Evolutionary conservation across 2,888 invertebrate species (phyloP).

Genomic region (Galeopsomyia nigrocyanea): DNA sequence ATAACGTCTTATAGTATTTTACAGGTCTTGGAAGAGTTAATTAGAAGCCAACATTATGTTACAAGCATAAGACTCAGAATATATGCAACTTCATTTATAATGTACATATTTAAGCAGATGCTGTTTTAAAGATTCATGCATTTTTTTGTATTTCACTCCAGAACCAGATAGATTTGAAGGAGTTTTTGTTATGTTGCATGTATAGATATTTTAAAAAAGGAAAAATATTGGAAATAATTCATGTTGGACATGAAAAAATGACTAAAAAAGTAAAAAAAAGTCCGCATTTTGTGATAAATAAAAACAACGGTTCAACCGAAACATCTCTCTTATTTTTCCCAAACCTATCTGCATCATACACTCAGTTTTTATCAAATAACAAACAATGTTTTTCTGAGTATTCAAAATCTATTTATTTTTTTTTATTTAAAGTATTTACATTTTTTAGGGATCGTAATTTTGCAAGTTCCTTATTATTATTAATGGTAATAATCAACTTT

Average conservation of each 20-base stretch:
- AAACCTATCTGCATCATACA: conserved; percentile 41
- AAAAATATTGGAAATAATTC: not conserved
- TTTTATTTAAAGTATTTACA: too few relatives aligned
- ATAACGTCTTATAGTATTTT: conserved; percentile 48
- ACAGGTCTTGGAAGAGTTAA: conserved; percentile 59
- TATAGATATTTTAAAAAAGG: not conserved
- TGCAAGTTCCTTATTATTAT: too few relatives aligned
- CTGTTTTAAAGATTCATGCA: conserved; percentile 31
- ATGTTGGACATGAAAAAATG: conserved; percentile 14
- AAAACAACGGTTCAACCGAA: conserved; percentile 10
- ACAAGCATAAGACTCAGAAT: conserved; percentile 27
- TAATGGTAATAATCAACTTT: too few relatives aligned
- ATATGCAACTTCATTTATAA: conserved; percentile 9
- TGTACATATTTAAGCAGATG: conserved; percentile 10
- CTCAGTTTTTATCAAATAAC: conserved; percentile 39
- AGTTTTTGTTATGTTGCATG: conserved; percentile 16
- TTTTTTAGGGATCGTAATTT: too few relatives aligned
- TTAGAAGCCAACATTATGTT: conserved; percentile 34
- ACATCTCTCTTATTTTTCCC: not conserved
- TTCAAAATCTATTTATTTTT: not conserved
- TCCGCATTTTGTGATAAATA: conserved; percentile 32
- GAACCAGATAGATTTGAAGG: conserved; percentile 28
- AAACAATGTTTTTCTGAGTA: conserved; percentile 22
- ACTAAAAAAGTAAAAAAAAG: conserved; percentile 13
- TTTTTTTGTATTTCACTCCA: conserved; percentile 42